phyloP scores from a whole-genome alignment of 2,797 vertebrate species.

The Siniperca undulata region DNA sequence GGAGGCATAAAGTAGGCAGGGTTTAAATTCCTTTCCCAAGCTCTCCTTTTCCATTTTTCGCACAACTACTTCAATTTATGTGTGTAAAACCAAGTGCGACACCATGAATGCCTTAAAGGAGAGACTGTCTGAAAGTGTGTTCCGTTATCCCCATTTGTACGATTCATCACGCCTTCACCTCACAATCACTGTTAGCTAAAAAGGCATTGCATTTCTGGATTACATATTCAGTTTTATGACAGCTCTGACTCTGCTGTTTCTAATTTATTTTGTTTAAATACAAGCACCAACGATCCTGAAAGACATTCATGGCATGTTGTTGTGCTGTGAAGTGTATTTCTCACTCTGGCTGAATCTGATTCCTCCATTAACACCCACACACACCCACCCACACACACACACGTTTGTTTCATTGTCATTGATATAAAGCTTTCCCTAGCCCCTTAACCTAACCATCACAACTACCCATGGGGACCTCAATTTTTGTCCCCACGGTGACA shows the following conservation, averaged over 20 bases:
- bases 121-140: neutral
- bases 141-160: neutral
- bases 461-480: no score
- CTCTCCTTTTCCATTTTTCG: neutral
- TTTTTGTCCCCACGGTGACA: no score
- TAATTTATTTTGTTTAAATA: neutral
- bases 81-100: slow-evolving; percentile 1
- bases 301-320: slow-evolving; percentile 51
- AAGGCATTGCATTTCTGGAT: neutral
- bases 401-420: no score
- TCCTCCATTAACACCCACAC: slow-evolving; percentile 79
- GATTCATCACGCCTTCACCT: neutral
- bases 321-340: slow-evolving; percentile 49
- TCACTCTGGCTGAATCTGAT: slow-evolving; percentile 76
- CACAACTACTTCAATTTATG: neutral
- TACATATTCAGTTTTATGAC: neutral
- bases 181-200: neutral
- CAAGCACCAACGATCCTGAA: slow-evolving; percentile 30
- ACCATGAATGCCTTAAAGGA: neutral
- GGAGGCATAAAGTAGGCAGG: neutral
- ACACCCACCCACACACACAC: slow-evolving; percentile 14
- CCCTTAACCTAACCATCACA: no score
- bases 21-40: neutral
- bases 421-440: no score
- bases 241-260: neutral